Evolutionary conservation across 2,113 vertebrate genomes (phyloP).

Genomic region (Australoheros scitulus): DNA sequence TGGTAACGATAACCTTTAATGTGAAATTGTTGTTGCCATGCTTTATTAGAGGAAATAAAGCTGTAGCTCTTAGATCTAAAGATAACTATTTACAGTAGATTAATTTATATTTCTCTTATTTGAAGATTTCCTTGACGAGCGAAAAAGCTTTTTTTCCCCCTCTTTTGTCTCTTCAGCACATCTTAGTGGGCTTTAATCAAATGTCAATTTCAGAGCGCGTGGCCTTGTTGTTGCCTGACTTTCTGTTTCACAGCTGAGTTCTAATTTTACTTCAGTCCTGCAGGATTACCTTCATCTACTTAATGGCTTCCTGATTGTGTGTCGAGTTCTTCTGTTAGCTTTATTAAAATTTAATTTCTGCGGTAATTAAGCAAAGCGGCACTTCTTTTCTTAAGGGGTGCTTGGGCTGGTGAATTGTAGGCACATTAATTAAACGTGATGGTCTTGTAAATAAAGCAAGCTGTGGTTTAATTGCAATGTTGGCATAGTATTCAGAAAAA

Average conservation of each 20-base stretch:
- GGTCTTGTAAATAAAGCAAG: conserved; percentile 74
- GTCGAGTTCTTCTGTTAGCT: conserved; percentile 74
- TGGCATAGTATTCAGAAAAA: conserved; percentile 51
- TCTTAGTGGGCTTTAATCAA: conserved; percentile 51
- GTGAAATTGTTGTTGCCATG: neutral
- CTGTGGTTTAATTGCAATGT: conserved; percentile 60
- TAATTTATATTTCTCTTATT: neutral
- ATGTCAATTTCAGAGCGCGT: conserved; percentile 46
- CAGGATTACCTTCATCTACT: conserved; percentile 75
- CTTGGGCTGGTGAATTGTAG: conserved; percentile 65
- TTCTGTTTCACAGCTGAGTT: conserved; percentile 54
- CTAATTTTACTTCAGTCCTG: conserved; percentile 69
- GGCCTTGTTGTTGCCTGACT: conserved; percentile 48
- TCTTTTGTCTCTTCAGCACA: neutral
- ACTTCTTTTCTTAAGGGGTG: conserved; percentile 68
- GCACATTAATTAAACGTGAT: conserved; percentile 73
- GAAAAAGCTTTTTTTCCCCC: neutral
- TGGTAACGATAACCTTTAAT: neutral
- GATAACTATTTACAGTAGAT: conserved; percentile 5
- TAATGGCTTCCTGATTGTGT: conserved; percentile 75
- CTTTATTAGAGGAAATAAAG: neutral
- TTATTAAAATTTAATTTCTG: conserved; percentile 77
- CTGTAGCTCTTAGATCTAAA: conserved; percentile 13
- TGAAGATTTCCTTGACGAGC: conserved; percentile 1
- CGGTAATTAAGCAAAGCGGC: conserved; percentile 74